Evolutionary conservation across 2,113 vertebrate species (phyloP).

Genomic region (Hippopotamus amphibius): DNA sequence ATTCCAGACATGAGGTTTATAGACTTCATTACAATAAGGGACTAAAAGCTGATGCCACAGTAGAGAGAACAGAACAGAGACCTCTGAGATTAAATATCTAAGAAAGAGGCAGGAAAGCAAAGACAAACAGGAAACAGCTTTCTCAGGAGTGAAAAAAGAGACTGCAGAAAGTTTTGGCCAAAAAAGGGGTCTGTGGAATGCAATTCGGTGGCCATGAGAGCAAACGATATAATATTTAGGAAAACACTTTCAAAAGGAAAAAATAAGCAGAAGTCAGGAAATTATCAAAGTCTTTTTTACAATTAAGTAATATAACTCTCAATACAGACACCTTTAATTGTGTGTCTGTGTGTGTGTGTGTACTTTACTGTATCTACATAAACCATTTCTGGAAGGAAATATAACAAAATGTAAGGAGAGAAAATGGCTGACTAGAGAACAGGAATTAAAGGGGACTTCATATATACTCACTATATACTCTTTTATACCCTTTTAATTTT

Average conservation of each 20-base stretch:
- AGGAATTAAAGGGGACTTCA: neutral
- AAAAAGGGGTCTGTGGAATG: neutral
- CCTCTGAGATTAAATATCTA: conserved; percentile 34
- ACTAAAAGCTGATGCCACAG: neutral
- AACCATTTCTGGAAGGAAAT: conserved; percentile 25
- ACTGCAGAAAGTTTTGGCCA: neutral
- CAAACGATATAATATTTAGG: neutral
- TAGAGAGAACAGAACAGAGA: conserved; percentile 22
- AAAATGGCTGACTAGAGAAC: neutral
- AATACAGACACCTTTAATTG: neutral
- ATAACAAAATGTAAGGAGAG: neutral
- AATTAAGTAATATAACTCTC: conserved; percentile 42
- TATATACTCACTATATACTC: neutral
- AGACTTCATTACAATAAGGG: neutral
- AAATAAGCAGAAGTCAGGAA: neutral
- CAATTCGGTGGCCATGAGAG: neutral
- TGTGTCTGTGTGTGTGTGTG: neutral
- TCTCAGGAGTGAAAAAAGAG: neutral
- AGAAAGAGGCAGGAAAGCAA: conserved; percentile 13
- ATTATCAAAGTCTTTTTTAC: conserved; percentile 32
- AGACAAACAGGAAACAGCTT: conserved; percentile 22
- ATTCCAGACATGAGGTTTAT: neutral
- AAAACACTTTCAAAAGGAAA: neutral
- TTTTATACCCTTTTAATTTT: neutral
- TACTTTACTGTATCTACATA: neutral